Percentiles rank a stretch among this genome's conserved stretches.
Conservation (phyloP, 1,140 invertebrate genomes). For the Drosophila gunungcola region DNA sequence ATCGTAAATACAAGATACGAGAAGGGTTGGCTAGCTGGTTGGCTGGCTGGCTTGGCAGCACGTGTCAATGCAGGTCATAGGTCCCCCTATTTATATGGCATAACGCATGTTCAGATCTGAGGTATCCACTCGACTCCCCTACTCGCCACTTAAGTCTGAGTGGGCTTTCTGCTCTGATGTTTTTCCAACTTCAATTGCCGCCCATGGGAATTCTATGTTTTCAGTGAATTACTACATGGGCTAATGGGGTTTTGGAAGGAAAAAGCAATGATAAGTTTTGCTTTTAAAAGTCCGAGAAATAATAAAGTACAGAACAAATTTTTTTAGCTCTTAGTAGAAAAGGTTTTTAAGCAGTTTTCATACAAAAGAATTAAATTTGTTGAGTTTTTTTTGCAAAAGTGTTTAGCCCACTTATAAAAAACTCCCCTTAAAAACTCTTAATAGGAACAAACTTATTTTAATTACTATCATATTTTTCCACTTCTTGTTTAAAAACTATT, state of each 20-base stretch:
- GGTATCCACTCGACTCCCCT: constrained; percentile 31
- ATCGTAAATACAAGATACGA: constrained; percentile 59
- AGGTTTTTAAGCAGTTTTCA: not conserved
- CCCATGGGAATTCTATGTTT: constrained; percentile 17
- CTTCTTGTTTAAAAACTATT: not conserved
- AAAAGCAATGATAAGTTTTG: constrained; percentile 8
- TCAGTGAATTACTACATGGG: constrained; percentile 13
- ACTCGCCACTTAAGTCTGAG: constrained; percentile 31
- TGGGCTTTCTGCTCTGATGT: constrained; percentile 28
- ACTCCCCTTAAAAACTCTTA: not conserved
- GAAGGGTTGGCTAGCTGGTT: constrained; percentile 11
- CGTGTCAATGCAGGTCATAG: constrained; percentile 34
- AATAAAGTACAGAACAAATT: not conserved
- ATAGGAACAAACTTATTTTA: not conserved
- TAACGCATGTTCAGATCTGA: constrained; percentile 26
- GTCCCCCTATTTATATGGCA: constrained; percentile 23
- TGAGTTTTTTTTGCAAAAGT: not conserved
- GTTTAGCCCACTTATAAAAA: constrained; percentile 5
- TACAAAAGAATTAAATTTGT: constrained; percentile 2
- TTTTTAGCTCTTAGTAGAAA: not conserved
- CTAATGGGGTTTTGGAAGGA: constrained; percentile 18
- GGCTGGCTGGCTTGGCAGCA: constrained; percentile 18
- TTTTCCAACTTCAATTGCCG: constrained; percentile 6
- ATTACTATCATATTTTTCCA: constrained; percentile 8
- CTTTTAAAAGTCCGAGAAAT: not conserved